These are phyloP conservation scores for Pipistrellus nathusii DNA, from an alignment of 2,797 vertebrate species.

Conservation along the genomic window DNA sequence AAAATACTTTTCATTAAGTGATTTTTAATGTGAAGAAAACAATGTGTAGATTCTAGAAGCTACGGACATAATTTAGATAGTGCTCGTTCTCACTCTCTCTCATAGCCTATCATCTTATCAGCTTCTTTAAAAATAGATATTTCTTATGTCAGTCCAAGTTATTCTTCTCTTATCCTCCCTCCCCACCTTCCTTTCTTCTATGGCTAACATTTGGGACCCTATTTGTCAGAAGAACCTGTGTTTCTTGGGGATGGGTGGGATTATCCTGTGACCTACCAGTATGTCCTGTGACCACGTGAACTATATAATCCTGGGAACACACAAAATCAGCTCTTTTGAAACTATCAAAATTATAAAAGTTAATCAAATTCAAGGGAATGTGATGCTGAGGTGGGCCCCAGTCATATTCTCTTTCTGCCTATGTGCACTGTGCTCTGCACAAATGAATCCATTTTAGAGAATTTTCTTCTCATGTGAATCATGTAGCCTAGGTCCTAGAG, in stretches of 20 bases:
- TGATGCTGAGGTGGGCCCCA: background rate
- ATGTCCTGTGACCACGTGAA: conserved; percentile 47
- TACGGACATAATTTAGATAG: background rate
- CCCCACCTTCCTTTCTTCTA: background rate
- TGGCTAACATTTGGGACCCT: background rate
- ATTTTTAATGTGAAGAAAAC: background rate
- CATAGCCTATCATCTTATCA: background rate
- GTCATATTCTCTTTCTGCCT: conserved; percentile 39
- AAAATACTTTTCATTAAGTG: conserved; percentile 17
- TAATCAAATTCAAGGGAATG: background rate
- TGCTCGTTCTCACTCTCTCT: background rate
- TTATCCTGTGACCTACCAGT: background rate
- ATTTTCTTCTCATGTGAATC: conserved; percentile 63
- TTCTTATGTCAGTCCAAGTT: background rate
- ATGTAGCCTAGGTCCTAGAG: background rate
- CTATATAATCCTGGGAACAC: conserved; percentile 14
- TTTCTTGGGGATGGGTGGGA: background rate
- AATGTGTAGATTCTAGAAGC: background rate
- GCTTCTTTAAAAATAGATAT: conserved; percentile 21
- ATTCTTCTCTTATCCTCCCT: background rate
- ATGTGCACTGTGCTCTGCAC: conserved; percentile 13
- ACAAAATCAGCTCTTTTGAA: conserved; percentile 44
- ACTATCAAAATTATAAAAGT: background rate
- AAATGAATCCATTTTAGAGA: conserved; percentile 37
- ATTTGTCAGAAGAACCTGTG: background rate